Base-by-base conservation (phyloP, 2,113 vertebrate genomes). In the Perognathus longimembris region DNA sequence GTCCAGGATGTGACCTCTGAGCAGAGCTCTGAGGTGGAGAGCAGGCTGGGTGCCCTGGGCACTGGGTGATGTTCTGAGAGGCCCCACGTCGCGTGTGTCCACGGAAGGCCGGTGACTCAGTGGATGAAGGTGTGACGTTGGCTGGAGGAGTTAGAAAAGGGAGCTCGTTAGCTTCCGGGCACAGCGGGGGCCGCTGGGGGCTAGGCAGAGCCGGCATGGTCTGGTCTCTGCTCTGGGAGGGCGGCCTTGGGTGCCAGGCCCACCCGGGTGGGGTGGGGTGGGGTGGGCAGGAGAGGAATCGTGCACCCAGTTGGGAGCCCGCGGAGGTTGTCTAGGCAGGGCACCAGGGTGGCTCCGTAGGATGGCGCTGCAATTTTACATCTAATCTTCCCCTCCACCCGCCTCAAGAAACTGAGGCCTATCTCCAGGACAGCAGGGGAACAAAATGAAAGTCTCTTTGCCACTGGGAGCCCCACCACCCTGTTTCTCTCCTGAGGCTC, bases 221-320 rank as follows among this genome's bases (percentile, higher is more conserved):
- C 74, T 34, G 77, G 28, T 42, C 30, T 26, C 10, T 7, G 17
- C 80, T 69, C 57, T 40, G 9, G 2, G 24, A 38, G 26, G 45
- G 38, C 15, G 22, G 45, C 12, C n/a, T 63, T 73, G 73, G 38
- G 20, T 1, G 9, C 34, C 10, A 6, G 5, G 64, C 8, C 30
- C 74, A 8, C 3, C 4, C 21, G 78, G 63, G 20, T 9, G 20
- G 11, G 54, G 14, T 6, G 7, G n/a, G 17, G 64, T 8, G 7
- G 6, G 83, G n/a, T n/a, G 50, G 61, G 24, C 22, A 20, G 64
- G 79, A 67, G 22, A 85, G n/a, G n/a, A n/a, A n/a, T n/a, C n/a
- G n/a, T n/a, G n/a, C n/a, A n/a, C 7, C 28, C 11, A 6, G 12
- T 1, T 2, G 0, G n/a, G n/a, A 28, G 34, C 59, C n/a, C 0